These are phyloP conservation scores for Anser brachyrhynchus DNA, from an alignment of 2,113 vertebrate species.

Conservation along the genomic window DNA sequence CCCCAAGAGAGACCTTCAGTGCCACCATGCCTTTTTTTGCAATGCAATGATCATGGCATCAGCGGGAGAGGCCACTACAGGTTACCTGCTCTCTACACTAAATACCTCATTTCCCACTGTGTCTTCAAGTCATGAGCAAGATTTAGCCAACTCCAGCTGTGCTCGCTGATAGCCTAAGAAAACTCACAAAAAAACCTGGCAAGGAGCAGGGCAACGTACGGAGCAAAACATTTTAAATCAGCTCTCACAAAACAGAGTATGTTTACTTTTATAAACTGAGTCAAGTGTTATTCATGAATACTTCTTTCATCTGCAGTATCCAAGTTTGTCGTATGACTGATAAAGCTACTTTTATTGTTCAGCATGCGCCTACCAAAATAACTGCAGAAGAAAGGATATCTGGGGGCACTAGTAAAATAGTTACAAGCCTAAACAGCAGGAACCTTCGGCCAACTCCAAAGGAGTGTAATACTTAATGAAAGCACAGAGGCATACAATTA, in stretches of 20 bases:
- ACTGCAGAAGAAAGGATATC: neutral
- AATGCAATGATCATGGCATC: neutral
- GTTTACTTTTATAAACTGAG: neutral
- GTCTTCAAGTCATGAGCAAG: neutral
- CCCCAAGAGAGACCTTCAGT: neutral
- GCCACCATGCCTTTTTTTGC: neutral
- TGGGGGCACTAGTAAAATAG: neutral
- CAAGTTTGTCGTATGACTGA: neutral
- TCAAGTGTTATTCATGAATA: fast-evolving
- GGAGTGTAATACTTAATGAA: neutral
- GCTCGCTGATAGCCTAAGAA: neutral
- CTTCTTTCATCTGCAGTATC: neutral
- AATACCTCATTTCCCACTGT: neutral
- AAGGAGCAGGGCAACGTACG: neutral
- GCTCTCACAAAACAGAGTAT: fast-evolving
- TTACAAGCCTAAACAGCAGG: neutral
- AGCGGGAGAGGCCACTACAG: neutral
- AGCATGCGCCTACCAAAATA: neutral
- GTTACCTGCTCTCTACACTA: neutral
- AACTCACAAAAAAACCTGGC: neutral
- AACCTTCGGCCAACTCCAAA: neutral
- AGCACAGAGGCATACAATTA: neutral
- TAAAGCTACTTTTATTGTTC: neutral
- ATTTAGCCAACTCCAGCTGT: neutral
- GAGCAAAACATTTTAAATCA: neutral